Evolutionary conservation across 2,797 vertebrate species (phyloP).

Genomic region (Crenuchus spilurus): DNA sequence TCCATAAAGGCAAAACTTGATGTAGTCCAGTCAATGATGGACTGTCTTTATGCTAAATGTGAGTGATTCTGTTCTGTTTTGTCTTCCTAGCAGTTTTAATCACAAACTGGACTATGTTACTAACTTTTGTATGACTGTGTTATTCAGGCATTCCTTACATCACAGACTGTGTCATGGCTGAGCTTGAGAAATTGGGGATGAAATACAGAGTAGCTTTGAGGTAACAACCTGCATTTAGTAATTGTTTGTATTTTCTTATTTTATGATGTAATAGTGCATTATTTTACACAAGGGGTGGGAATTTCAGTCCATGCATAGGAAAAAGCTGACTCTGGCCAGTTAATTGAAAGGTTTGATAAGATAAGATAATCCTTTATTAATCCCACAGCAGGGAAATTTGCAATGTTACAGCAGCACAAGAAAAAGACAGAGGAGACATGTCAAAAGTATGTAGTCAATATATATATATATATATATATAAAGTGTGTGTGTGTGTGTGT

Average conservation of each 20-base stretch:
- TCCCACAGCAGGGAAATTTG: too few relatives aligned
- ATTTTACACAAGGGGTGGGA: not conserved
- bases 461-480: too few relatives aligned
- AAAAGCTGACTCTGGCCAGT: too few relatives aligned
- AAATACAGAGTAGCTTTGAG: conserved; percentile 95
- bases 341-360: too few relatives aligned
- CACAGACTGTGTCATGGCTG: conserved; percentile 98
- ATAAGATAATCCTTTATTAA: too few relatives aligned
- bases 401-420: too few relatives aligned
- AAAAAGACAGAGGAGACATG: too few relatives aligned
- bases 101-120: not conserved
- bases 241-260: not conserved
- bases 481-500: too few relatives aligned
- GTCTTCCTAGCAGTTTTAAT: not conserved
- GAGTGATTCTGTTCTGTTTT: conserved; percentile 63
- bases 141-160: conserved; percentile 95
- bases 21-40: conserved; percentile 98
- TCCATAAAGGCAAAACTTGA: conserved; percentile 98
- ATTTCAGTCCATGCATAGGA: too few relatives aligned
- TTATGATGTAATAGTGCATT: not conserved
- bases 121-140: conserved; percentile 23
- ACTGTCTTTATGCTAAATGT: conserved; percentile 98
- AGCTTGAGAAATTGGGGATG: conserved; percentile 97
- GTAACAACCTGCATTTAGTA: conserved; percentile 62
- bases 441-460: too few relatives aligned